Conservation (phyloP, 2,888 invertebrate genomes). For the Hirtodrosophila alboralis region DNA sequence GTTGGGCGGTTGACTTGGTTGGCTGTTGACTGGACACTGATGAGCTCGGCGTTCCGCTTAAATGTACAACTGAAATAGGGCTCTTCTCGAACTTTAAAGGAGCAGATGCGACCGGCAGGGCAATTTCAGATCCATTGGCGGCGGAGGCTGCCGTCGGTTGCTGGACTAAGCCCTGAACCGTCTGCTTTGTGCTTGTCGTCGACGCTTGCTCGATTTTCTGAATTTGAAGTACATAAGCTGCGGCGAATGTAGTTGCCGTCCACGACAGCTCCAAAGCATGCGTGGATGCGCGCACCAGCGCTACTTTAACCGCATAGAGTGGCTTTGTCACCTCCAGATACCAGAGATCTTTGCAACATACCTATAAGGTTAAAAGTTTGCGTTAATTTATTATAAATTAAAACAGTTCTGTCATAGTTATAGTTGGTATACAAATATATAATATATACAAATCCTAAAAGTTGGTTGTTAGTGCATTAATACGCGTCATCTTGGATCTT, state of each 20-base stretch:
- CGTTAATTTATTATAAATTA: no score
- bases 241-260: conserved; percentile 94
- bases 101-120: conserved; percentile 8
- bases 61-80: conserved; percentile 36
- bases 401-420: not conserved
- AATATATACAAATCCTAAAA: no score
- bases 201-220: conserved; percentile 85
- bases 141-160: conserved; percentile 16
- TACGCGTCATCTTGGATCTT: no score
- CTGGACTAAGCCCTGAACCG: conserved; percentile 35
- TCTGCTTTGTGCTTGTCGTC: conserved; percentile 66
- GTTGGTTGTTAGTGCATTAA: no score
- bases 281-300: conserved; percentile 96
- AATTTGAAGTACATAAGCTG: conserved; percentile 95
- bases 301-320: conserved; percentile 94
- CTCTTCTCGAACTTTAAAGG: conserved; percentile 62
- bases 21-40: conserved; percentile 17
- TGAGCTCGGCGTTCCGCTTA: conserved; percentile 21
- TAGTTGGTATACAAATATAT: no score
- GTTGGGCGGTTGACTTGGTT: conserved; percentile 9
- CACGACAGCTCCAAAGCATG: conserved; percentile 97
- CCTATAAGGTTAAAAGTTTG: conserved; percentile 83
- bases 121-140: conserved; percentile 46
- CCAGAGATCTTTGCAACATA: conserved; percentile 98
- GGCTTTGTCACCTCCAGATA: conserved; percentile 97